These are phyloP conservation scores for Drosophila parvula DNA, from an alignment of 1,140 invertebrate genomes.

Conservation along the genomic window DNA sequence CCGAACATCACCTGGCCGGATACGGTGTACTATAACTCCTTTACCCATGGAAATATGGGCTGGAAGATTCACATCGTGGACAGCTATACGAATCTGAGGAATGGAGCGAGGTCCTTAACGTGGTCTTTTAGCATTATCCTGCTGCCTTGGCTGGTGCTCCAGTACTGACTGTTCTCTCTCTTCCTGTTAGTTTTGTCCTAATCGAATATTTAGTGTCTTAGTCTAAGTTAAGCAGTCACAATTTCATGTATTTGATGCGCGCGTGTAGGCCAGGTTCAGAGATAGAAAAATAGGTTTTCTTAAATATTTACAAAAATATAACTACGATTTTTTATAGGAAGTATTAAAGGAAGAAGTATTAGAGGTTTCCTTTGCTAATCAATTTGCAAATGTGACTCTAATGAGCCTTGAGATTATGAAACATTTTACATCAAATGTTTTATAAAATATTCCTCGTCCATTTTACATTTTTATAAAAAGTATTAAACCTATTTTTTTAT, in stretches of 20 bases:
- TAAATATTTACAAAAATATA: not conserved
- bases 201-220: slow-evolving; percentile 45
- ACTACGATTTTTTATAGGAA: too few relatives aligned
- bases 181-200: slow-evolving; percentile 16
- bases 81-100: slow-evolving; percentile 84
- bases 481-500: not conserved
- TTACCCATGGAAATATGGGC: slow-evolving; percentile 95
- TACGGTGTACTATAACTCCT: slow-evolving; percentile 96
- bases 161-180: slow-evolving; percentile 40
- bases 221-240: slow-evolving; percentile 61
- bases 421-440: not conserved
- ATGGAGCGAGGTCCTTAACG: slow-evolving; percentile 6
- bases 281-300: not conserved
- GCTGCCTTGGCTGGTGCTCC: slow-evolving; percentile 31
- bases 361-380: too few relatives aligned
- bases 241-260: slow-evolving; percentile 23
- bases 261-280: not conserved
- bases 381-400: too few relatives aligned
- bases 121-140: slow-evolving; percentile 18
- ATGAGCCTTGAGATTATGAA: not conserved
- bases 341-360: too few relatives aligned
- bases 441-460: not conserved
- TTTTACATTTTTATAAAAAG: not conserved
- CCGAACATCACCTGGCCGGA: slow-evolving; percentile 97
- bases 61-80: slow-evolving; percentile 95